Base-by-base conservation (phyloP, 2,113 vertebrate species). In the Rostratula benghalensis region DNA sequence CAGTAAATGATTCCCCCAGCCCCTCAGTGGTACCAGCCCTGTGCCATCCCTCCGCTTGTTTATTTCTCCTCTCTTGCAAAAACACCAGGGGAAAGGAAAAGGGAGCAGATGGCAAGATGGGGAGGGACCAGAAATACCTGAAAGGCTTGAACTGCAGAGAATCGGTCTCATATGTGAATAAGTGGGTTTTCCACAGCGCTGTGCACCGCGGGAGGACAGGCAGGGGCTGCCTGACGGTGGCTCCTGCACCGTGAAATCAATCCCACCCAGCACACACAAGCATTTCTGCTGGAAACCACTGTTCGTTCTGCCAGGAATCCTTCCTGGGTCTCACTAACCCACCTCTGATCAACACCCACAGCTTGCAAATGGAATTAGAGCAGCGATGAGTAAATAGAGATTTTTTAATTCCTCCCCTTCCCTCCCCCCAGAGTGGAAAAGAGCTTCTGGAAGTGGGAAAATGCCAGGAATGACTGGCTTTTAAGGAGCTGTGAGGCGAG, bases 251-350 rank as follows among this genome's bases (percentile, higher is more conserved):
- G 0, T 53, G 73, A 77, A 87, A 87, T 82, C 85, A 8, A 65
- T 78, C 53, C 46, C 68, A 79, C 23, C 35, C 83, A 22, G 45
- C 75, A 35, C 60, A 60, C 70, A 33, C 31, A 4, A 60, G 56
- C 30, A 19, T 30, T 57, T 22, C 75, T 76, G 75, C 90, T 56
- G 54, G 85, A 30, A 67, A n/a, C 23, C 25, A 25, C 27, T 4
- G 1, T 11, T 76, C 1, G 0, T 24, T 37, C 74, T 0, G 0
- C 54, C 82, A 27, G 67, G 39, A 87, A 30, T 10, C 56, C 78
- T 64, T 28, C 69, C 78, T 4, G 2, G 61, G 23, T 15, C 63
- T 43, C 3, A 0, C 61, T 73, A 78, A 14, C 43, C 83, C 64
- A 56, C 71, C 63, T 8, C 92, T 25, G 67, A 60, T 15, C 50